These are phyloP conservation scores for Nyctibius bracteatus DNA, from an alignment of 2,113 vertebrate species.

Conservation along the genomic window DNA sequence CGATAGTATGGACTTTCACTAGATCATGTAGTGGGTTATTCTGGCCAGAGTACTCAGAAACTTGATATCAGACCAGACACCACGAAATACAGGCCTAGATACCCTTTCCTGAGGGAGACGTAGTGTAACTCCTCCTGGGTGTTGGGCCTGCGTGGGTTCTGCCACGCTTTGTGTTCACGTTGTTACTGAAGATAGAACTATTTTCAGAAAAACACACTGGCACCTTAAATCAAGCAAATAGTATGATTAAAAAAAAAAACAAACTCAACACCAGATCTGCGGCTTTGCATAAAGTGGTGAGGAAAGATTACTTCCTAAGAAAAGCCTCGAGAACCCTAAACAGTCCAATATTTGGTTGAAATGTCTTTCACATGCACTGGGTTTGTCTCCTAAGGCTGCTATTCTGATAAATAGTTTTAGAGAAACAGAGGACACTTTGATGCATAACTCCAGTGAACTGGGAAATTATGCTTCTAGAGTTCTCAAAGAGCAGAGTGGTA, in stretches of 20 bases:
- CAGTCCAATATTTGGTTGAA: not conserved
- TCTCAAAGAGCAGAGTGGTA: not conserved
- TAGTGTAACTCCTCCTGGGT: not conserved
- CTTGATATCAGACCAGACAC: not conserved
- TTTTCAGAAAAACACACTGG: not conserved
- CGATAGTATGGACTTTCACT: not conserved
- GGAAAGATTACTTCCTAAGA: not conserved
- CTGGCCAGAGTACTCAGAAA: not conserved
- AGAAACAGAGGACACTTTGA: not conserved
- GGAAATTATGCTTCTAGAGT: not conserved
- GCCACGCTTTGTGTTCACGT: fast-evolving
- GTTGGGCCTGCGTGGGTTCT: fast-evolving
- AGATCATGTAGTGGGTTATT: not conserved
- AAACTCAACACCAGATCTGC: not conserved
- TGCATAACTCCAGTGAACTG: not conserved
- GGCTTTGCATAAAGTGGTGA: not conserved
- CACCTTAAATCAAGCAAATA: not conserved
- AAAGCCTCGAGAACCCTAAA: not conserved
- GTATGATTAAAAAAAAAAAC: not conserved
- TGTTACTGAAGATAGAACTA: not conserved
- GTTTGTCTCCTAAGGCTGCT: not conserved
- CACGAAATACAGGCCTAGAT: not conserved
- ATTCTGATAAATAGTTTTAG: not conserved
- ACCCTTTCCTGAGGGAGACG: not conserved
- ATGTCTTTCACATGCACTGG: not conserved